A percentile compares a stretch with the other conserved stretches of the same genome.
Evolutionary conservation across 2,113 vertebrate species (phyloP).

Genomic region (Equus przewalskii): DNA sequence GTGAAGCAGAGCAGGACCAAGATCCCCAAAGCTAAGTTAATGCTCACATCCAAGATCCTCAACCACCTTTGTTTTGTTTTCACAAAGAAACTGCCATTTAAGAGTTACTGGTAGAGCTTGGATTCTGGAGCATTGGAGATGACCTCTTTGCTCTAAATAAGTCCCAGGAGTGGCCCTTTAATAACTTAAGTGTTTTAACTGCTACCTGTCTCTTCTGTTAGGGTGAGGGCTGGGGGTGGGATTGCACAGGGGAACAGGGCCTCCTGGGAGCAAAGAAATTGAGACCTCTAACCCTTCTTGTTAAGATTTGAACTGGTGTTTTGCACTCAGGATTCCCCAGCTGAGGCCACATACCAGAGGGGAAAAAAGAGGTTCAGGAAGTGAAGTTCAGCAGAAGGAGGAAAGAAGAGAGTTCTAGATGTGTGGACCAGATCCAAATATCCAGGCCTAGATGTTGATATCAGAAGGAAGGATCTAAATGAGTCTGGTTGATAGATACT

Average conservation of each 20-base stretch:
- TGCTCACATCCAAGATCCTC: not conserved
- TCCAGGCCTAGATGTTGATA: too few species aligned
- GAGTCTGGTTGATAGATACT: not conserved
- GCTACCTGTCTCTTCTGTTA: not conserved
- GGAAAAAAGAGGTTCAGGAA: accelerated
- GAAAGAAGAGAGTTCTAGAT: not conserved
- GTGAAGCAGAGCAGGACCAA: not conserved
- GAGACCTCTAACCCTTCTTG: not conserved
- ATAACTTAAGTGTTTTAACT: not conserved
- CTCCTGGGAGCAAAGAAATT: not conserved
- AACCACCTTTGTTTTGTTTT: not conserved
- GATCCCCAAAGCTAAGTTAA: not conserved
- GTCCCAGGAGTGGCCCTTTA: not conserved
- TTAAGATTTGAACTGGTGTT: not conserved
- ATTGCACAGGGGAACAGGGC: not conserved
- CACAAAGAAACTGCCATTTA: not conserved
- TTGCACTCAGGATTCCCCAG: not conserved
- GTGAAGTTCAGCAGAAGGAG: not conserved
- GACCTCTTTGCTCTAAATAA: not conserved
- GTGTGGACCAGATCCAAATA: not conserved
- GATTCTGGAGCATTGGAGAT: not conserved
- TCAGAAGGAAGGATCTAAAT: not conserved
- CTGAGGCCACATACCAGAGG: not conserved
- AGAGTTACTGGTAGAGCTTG: not conserved
- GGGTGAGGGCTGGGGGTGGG: not conserved